These are phyloP conservation scores for Ceuthmochares aereus DNA, from an alignment of 2,113 vertebrate species.

Conservation along the genomic window DNA sequence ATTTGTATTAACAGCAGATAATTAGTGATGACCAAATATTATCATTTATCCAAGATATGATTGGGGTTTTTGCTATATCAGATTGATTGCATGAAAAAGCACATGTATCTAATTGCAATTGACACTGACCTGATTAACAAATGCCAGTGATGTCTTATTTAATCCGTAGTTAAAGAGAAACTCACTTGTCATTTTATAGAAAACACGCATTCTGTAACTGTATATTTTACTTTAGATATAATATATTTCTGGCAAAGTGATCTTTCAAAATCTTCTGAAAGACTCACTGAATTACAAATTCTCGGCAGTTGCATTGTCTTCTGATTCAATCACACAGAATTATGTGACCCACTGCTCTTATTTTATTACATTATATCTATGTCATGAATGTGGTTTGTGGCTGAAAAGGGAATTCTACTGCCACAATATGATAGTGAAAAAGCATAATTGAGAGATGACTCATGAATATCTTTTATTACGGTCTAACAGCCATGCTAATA, in stretches of 20 bases:
- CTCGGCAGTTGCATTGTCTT: neutral
- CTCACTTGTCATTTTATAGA: neutral
- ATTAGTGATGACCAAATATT: neutral
- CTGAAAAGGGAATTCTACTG: conserved; percentile 23
- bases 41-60: neutral
- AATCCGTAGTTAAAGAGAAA: neutral
- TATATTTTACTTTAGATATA: neutral
- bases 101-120: neutral
- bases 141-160: neutral
- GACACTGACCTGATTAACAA: neutral
- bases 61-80: neutral
- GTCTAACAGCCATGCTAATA: conserved; percentile 5
- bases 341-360: neutral
- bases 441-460: conserved; percentile 1
- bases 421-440: neutral
- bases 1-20: neutral
- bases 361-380: neutral
- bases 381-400: neutral
- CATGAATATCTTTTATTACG: neutral
- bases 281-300: neutral
- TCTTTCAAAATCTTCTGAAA: neutral
- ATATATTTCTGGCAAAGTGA: neutral
- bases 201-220: neutral
- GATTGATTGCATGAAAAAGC: neutral
- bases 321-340: neutral